These are phyloP conservation scores for Heterodera filipjevi DNA, from an alignment of 2,888 invertebrate genomes.

Conservation along the genomic window DNA sequence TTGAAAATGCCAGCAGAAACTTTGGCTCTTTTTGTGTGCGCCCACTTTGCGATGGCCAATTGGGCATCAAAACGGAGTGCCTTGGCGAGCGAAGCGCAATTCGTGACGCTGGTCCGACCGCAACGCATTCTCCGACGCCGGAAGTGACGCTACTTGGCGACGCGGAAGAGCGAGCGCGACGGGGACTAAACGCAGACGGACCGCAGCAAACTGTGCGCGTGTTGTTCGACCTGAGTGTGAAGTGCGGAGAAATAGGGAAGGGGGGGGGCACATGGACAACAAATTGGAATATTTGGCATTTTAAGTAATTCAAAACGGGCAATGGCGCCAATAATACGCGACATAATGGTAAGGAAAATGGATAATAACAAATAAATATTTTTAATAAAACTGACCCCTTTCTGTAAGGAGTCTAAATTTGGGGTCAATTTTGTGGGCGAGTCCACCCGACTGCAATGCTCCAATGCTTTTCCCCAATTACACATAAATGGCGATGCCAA, in stretches of 20 bases:
- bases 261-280: not conserved
- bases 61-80: slow-evolving; percentile 8
- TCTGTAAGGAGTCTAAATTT: not conserved
- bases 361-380: not conserved
- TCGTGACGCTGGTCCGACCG: not conserved
- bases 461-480: slow-evolving; percentile 11
- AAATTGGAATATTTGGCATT: not conserved
- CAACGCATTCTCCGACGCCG: not conserved
- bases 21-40: not conserved
- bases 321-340: slow-evolving; percentile 24
- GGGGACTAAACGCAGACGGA: not conserved
- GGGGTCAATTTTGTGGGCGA: slow-evolving; percentile 17
- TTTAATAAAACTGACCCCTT: no score
- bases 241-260: not conserved
- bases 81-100: not conserved
- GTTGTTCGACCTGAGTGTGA: slow-evolving; percentile 4
- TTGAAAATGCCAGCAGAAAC: not conserved
- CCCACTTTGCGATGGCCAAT: not conserved
- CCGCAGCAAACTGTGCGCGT: not conserved
- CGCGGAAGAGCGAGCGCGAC: not conserved
- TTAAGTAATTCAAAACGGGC: slow-evolving; percentile 25
- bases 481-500: not conserved
- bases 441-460: slow-evolving; percentile 16
- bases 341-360: slow-evolving; percentile 6
- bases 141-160: not conserved